A percentile compares a stretch with the other conserved stretches of the same genome.
Evolutionary conservation across 2,797 vertebrate genomes (phyloP).

Genomic region (Parauchenoglanis punctatus): DNA sequence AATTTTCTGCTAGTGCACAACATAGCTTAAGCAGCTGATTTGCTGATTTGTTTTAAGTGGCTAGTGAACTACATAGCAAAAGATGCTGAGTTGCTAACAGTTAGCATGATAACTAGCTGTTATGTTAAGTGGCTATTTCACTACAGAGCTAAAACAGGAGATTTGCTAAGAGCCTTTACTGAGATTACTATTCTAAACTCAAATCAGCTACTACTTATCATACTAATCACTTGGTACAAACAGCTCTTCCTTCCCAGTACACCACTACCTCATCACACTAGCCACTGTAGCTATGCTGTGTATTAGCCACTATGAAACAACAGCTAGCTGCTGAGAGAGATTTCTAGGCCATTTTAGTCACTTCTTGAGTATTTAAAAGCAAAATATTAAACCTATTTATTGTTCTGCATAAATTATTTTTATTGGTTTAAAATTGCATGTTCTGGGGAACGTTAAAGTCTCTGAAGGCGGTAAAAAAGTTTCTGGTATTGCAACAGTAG

Average conservation of each 20-base stretch:
- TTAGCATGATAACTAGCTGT: not conserved
- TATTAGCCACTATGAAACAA: not conserved
- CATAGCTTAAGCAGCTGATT: not conserved
- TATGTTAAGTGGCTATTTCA: not conserved
- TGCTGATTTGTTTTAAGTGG: not conserved
- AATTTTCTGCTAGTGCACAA: not conserved
- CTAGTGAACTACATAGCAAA: not conserved
- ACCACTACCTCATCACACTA: not conserved
- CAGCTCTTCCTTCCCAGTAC: not conserved
- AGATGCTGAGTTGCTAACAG: not conserved
- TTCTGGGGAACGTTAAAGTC: constrained; percentile 1
- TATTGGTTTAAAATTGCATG: constrained; percentile 18
- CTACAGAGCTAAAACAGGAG: not conserved
- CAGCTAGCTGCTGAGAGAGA: not conserved
- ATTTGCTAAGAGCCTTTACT: not conserved
- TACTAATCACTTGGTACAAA: not conserved
- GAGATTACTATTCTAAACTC: not conserved
- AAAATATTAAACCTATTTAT: constrained; percentile 17
- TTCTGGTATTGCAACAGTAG: constrained; percentile 69
- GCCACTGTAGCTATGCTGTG: not conserved
- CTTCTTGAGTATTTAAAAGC: not conserved
- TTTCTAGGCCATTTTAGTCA: not conserved
- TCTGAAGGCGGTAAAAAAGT: constrained; percentile 7
- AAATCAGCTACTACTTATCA: not conserved
- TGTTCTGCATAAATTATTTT: constrained; percentile 11